Evolutionary conservation across 2,113 vertebrate genomes (phyloP).

Genomic region (Chlorodrepanis virens): DNA sequence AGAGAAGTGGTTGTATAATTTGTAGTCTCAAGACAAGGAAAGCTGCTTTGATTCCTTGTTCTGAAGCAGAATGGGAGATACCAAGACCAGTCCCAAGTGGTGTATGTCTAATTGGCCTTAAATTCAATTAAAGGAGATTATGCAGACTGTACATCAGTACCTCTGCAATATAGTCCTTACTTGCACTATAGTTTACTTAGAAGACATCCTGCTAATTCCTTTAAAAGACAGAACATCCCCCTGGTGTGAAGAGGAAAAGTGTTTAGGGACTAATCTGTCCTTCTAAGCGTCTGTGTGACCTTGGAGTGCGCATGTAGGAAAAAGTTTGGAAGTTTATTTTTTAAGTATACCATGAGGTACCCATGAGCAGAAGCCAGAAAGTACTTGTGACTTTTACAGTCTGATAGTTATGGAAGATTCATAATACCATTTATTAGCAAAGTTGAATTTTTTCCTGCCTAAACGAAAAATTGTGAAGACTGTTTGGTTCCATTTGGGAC

Average conservation of each 20-base stretch:
- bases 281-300: not conserved
- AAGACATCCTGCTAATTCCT: not conserved
- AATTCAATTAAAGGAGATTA: not conserved
- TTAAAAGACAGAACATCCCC: not conserved
- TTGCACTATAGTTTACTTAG: not conserved
- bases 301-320: not conserved
- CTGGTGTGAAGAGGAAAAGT: not conserved
- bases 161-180: not conserved
- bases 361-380: not conserved
- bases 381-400: not conserved
- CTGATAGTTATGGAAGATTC: not conserved
- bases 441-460: not conserved
- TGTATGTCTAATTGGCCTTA: not conserved
- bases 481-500: not conserved
- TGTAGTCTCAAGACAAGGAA: not conserved
- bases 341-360: not conserved
- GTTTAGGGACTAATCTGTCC: not conserved
- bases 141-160: not conserved
- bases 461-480: not conserved
- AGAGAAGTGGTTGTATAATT: not conserved
- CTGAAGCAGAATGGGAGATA: not conserved
- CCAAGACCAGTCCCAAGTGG: not conserved
- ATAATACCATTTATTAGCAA: not conserved
- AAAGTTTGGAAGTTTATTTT: not conserved
- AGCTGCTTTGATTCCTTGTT: not conserved